Evolutionary conservation across 2,113 vertebrate genomes (phyloP).

Genomic region (Oryzias woworae): DNA sequence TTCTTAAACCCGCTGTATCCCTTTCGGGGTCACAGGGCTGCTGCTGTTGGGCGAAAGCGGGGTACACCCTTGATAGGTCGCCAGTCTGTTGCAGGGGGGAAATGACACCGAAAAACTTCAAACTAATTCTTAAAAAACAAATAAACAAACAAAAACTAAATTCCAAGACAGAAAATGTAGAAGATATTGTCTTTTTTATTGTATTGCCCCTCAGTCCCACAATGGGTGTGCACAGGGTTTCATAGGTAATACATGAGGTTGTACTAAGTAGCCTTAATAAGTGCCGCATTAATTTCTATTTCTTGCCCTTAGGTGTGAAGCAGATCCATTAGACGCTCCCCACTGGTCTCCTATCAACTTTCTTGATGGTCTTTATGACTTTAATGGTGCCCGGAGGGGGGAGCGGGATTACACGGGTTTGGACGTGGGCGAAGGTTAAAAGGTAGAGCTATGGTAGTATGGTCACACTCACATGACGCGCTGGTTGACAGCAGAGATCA

Average conservation of each 20-base stretch:
- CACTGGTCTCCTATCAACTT: slow-evolving; percentile 40
- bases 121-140: too few species aligned
- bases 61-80: too few species aligned
- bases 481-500: slow-evolving; percentile 53
- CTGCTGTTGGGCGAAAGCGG: too few species aligned
- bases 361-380: slow-evolving; percentile 46
- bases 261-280: slow-evolving; percentile 41
- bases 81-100: too few species aligned
- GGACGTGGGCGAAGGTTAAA: slow-evolving; percentile 12
- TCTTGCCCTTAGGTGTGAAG: slow-evolving; percentile 45
- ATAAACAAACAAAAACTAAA: too few species aligned
- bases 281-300: slow-evolving; percentile 56
- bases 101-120: too few species aligned
- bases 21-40: too few species aligned
- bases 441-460: slow-evolving; percentile 32
- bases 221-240: too few species aligned
- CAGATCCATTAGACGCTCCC: slow-evolving; percentile 47
- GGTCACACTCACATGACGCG: slow-evolving; percentile 52
- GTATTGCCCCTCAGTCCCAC: too few species aligned
- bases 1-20: too few species aligned
- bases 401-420: neutral
- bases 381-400: slow-evolving; percentile 23
- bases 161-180: too few species aligned
- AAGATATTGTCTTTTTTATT: too few species aligned
- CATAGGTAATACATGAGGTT: slow-evolving; percentile 4